A percentile compares a stretch with the other conserved stretches of the same genome.
phyloP scores from a whole-genome alignment of 2,113 vertebrate genomes.

The Pseudois nayaur region DNA sequence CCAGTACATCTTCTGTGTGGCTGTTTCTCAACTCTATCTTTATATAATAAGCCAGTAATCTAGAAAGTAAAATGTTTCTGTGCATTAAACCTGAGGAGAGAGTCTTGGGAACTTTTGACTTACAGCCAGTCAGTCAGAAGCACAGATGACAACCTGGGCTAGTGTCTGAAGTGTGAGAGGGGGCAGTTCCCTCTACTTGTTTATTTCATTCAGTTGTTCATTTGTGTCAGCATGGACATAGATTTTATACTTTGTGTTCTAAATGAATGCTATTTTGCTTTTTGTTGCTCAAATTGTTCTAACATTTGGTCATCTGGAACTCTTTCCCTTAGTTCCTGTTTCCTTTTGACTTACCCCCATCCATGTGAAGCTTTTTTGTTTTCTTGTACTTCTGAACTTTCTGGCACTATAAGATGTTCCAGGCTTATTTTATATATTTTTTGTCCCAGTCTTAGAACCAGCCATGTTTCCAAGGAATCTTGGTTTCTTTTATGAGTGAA shows the following conservation, averaged over 20 bases:
- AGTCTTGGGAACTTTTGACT: background rate
- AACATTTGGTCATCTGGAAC: background rate
- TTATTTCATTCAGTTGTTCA: background rate
- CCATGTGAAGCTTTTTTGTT: background rate
- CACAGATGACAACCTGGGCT: background rate
- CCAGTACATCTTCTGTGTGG: background rate
- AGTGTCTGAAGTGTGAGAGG: background rate
- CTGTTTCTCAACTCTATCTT: background rate
- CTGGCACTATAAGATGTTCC: background rate
- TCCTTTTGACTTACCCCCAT: background rate
- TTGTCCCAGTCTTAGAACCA: background rate
- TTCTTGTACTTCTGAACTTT: background rate
- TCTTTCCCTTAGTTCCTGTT: background rate
- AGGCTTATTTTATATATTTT: background rate
- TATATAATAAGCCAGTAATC: background rate
- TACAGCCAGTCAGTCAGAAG: background rate
- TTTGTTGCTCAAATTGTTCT: background rate
- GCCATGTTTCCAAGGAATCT: background rate
- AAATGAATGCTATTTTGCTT: background rate
- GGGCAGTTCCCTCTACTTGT: background rate
- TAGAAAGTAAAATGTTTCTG: background rate
- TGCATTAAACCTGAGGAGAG: background rate
- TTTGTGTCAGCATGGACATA: background rate
- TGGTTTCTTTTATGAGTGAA: background rate
- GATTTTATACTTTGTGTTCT: background rate